These are phyloP conservation scores for Polyommatus iphigenia DNA, from an alignment of 2,888 invertebrate species.

Conservation along the genomic window DNA sequence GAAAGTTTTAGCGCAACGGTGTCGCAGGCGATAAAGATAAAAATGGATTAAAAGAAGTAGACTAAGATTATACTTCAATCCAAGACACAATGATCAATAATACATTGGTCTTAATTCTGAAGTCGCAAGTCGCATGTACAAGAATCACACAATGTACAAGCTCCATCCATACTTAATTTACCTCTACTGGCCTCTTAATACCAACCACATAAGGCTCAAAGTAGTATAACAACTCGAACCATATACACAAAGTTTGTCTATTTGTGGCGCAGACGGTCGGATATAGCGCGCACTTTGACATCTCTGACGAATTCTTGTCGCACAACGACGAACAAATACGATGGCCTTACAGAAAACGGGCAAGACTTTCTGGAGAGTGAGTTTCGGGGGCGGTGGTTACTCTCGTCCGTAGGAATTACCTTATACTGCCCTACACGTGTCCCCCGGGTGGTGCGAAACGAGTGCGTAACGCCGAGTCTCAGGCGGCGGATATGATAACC, in stretches of 20 bases:
- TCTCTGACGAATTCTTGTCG: not conserved
- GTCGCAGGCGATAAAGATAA: too few species aligned
- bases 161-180: not conserved
- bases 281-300: slow-evolving; percentile 9
- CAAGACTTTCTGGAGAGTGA: not conserved
- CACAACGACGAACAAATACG: not conserved
- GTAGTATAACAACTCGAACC: not conserved
- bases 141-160: not conserved
- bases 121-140: not conserved
- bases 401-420: too few species aligned
- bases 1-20: too few species aligned
- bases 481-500: too few species aligned
- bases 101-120: too few species aligned
- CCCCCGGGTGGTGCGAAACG: too few species aligned
- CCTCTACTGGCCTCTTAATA: not conserved
- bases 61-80: too few species aligned
- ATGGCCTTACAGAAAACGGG: not conserved
- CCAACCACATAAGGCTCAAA: not conserved
- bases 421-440: too few species aligned
- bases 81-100: too few species aligned
- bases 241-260: not conserved
- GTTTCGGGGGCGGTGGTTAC: not conserved
- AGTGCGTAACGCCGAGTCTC: too few species aligned
- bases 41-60: too few species aligned
- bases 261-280: not conserved